Evolutionary conservation across 2,797 vertebrate species (phyloP), one percentile per base, ranked within the genome.

Genomic region (Apodemus agrarius): DNA sequence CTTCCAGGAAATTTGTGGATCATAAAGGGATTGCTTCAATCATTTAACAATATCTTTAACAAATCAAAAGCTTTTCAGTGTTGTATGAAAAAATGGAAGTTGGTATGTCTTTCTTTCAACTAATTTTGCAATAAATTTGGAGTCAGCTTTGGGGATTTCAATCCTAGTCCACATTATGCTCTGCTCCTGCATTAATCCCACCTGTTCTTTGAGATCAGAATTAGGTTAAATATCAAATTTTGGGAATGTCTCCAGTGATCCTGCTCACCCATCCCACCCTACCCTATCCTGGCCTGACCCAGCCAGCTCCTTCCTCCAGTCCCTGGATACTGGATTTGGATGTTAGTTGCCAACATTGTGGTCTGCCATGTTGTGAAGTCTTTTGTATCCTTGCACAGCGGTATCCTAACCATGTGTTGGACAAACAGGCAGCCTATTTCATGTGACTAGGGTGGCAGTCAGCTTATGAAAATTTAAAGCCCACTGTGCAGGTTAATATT

Each of bases 1-100:
- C 9, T 89, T 94, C 72, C 22, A 82, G 78, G 81, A 52, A 96
- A 54, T 94, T 76, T 72, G 80, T 57, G 16, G 83, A 83, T 79
- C 26, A 67, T 88, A 61, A 22, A 91, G 26, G 22, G 46, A 63
- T 90, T 63, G 10, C 40, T 84, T 93, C 49, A 74, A 0, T 80
- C 63, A 46, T 65, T 79, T 72, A 93, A 90, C n/a, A 80, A 3
- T 74, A 85, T 26, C 43, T 57, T 16, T 40, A 93, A 17, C 22
- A 43, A 61, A 92, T 17, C 26, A 34, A 61, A 87, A 24, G 83
- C 40, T 92, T 93, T 49, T 69, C 14, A 34, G 24, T 87, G 26
- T 82, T 93, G 57, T 65, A 12, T 74, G 80, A 74, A 90, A 90
- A 83, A 31, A 29, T 57, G 9, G 29, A 75, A 78, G n/a, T 82